Evolutionary conservation across 2,113 vertebrate genomes (phyloP).

Genomic region (Notiomystis cincta): DNA sequence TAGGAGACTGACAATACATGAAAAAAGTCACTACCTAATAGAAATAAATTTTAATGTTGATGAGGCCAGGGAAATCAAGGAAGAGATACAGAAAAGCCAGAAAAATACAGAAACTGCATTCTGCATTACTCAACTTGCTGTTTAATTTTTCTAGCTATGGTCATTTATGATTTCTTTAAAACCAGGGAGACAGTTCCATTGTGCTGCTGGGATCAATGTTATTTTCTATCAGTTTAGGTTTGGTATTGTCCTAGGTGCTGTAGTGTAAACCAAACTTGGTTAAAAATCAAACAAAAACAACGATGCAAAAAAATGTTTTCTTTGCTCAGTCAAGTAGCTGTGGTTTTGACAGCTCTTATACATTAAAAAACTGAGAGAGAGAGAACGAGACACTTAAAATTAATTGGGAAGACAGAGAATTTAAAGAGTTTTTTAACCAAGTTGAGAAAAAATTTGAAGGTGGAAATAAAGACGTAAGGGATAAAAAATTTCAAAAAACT

Average conservation of each 20-base stretch:
- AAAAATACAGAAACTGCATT: no score
- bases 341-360: background rate
- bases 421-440: background rate
- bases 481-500: background rate
- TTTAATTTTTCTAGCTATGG: background rate
- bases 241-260: background rate
- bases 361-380: background rate
- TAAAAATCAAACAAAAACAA: background rate
- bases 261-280: background rate
- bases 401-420: background rate
- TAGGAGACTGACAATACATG: background rate
- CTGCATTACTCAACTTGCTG: background rate
- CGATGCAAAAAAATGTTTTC: accelerated
- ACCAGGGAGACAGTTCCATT: background rate
- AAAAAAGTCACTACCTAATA: background rate
- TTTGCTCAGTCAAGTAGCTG: background rate
- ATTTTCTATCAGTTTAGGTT: background rate
- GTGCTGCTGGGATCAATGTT: background rate
- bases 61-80: background rate
- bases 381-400: background rate
- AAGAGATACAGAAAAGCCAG: background rate
- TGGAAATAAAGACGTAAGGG: background rate
- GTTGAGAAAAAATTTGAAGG: background rate
- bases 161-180: background rate
- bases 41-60: background rate